phyloP scores from a whole-genome alignment of 2,888 invertebrate species.

The Hermodice carunculata region DNA sequence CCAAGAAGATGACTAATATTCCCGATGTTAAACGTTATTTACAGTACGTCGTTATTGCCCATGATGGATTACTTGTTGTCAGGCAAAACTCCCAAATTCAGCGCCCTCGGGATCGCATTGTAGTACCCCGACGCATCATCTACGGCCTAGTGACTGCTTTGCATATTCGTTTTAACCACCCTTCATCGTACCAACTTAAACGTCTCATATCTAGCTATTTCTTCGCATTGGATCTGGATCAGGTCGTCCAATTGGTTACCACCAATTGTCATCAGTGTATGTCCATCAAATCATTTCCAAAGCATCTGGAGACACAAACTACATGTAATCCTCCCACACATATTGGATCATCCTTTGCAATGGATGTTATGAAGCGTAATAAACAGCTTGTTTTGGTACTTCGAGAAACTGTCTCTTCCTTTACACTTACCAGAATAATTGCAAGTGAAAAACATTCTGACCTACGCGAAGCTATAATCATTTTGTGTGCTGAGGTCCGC shows the following conservation, averaged over 20 bases:
- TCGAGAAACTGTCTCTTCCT: background rate
- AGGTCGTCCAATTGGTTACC: background rate
- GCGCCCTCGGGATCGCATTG: background rate
- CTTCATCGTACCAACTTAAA: constrained; percentile 1
- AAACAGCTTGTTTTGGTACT: background rate
- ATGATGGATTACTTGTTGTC: constrained; percentile 8
- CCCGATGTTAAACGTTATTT: constrained; percentile 1
- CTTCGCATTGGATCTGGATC: background rate
- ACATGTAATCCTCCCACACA: background rate
- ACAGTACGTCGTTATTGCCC: background rate
- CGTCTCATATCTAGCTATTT: background rate
- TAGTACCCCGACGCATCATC: background rate
- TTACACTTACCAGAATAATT: background rate
- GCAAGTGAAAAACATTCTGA: background rate
- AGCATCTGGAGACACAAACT: background rate
- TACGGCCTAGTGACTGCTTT: constrained; percentile 6
- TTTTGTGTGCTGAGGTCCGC: background rate
- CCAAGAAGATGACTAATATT: background rate
- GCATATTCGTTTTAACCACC: constrained; percentile 7
- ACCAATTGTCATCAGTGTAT: background rate
- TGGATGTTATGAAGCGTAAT: constrained; percentile 2
- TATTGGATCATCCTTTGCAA: constrained; percentile 6
- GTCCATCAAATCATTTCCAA: constrained; percentile 1
- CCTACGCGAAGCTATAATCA: constrained; percentile 5
- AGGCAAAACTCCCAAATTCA: background rate